These are phyloP conservation scores for Euproctis similis DNA, from an alignment of 2,888 invertebrate species.

Conservation along the genomic window DNA sequence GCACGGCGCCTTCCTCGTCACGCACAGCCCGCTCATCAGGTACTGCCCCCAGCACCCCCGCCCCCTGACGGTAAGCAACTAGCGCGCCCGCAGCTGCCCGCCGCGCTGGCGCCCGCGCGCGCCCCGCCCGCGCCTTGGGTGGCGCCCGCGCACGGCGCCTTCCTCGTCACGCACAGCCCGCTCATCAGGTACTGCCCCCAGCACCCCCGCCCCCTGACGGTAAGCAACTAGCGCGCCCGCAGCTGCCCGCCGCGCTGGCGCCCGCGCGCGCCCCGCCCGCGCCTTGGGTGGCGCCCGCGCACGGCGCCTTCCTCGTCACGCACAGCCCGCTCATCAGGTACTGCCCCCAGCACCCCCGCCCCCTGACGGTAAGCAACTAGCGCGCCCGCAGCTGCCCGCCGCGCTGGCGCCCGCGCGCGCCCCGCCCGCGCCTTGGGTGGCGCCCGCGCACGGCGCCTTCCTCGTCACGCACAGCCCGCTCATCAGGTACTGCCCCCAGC, in stretches of 20 bases:
- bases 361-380: background rate
- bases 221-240: too few relatives aligned
- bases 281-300: background rate
- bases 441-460: background rate
- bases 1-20: background rate
- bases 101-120: background rate
- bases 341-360: background rate
- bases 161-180: background rate
- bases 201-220: too few relatives aligned
- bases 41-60: background rate
- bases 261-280: background rate
- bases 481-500: background rate
- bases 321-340: background rate
- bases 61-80: too few relatives aligned
- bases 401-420: background rate
- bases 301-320: background rate
- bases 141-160: background rate
- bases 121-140: too few relatives aligned
- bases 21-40: background rate
- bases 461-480: background rate
- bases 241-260: background rate
- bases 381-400: background rate
- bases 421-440: too few relatives aligned
- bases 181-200: background rate
- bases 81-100: background rate